phyloP scores from a whole-genome alignment of 2,797 vertebrate genomes.

The Myotis pilosus region DNA sequence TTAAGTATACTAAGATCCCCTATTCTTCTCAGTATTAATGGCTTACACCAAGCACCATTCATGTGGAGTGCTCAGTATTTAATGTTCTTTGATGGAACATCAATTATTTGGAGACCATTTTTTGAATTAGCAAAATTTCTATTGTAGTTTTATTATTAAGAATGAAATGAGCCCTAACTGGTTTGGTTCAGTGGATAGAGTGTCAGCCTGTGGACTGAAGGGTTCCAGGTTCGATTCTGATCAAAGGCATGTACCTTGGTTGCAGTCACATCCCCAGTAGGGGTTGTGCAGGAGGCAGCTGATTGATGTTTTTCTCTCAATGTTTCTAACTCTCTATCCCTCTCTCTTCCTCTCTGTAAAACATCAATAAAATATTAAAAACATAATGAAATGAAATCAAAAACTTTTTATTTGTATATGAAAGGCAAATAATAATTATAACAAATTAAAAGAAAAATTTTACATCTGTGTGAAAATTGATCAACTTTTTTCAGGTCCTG shows the following conservation, averaged over 20 bases:
- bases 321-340: no score
- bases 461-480: background rate
- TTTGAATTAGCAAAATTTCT: background rate
- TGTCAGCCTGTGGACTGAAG: no score
- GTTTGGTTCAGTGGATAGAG: no score
- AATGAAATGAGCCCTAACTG: background rate
- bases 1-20: background rate
- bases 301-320: no score
- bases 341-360: no score
- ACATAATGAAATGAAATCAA: background rate
- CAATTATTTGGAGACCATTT: background rate
- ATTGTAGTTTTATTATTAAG: background rate
- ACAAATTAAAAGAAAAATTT: background rate
- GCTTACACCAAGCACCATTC: background rate
- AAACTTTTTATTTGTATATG: background rate
- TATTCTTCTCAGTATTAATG: background rate
- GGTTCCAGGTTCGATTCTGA: no score
- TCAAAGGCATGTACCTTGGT: no score
- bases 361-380: no score
- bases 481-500: background rate
- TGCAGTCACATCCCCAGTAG: no score
- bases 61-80: background rate
- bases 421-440: background rate
- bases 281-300: no score
- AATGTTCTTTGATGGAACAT: background rate